Base-by-base conservation (phyloP, 2,888 invertebrate species). In the Apodemia mormo region DNA sequence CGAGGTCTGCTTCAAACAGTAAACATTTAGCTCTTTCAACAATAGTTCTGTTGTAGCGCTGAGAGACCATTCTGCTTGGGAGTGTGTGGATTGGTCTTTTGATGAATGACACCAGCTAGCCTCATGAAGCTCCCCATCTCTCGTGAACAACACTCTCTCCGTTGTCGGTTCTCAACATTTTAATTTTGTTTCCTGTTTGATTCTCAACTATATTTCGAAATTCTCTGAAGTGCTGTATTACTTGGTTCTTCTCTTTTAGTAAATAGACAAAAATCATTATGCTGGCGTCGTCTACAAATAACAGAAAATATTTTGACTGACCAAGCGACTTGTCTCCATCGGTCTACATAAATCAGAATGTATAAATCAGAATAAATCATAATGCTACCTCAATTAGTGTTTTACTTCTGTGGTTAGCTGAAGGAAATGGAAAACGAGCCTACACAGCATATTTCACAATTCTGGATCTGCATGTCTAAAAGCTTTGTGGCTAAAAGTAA, bases 251-350 rank as follows among this genome's bases (percentile, higher is more conserved):
- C 1, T 70, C 65, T 33, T 77, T 76, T 12, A 78, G 69, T 61
- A 79, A 78, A 14, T 77, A 79, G 0, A 78, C 73, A 75, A 71
- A 77, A 10, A 72, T n/a, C 78, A 79, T 77, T 71, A 74, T 54
- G 67, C 76, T 76, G 68, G 70, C 75, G 73, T 85, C 82, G 76
- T 85, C 83, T 0, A 82, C 73, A 70, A 85, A 83, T 0, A 79
- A 75, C 1, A 83, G 69, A 73, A 75, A 77, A 30, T 77, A 78
- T 52, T 58, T 75, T 9, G 76, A n/a, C 7, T 58, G 65, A 33
- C 66, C 76, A 73, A 66, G 71, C 61, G 52, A 74, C 30, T 69
- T 56, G 5, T 69, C 66, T 70, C 73, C 69, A 74, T 76, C 72
- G 72, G 71, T 67, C 71, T 72, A 68, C 77, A 77, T 68, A 76